Percentiles rank a stretch among this genome's conserved stretches.
Evolutionary conservation across 2,888 invertebrate species (phyloP).

Genomic region (Cheiracanthium punctorium): DNA sequence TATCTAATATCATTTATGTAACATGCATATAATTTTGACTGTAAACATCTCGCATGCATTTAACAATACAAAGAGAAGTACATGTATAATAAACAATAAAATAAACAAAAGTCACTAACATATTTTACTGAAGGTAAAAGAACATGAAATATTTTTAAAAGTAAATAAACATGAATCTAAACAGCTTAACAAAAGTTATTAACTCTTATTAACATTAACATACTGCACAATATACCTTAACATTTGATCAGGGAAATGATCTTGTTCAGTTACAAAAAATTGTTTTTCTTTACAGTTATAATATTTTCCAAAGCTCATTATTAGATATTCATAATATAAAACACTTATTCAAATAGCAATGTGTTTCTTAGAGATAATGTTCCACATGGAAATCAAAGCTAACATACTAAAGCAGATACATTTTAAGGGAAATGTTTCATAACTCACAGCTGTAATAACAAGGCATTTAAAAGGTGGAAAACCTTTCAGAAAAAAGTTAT

Average conservation of each 20-base stretch:
- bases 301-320: constrained; percentile 53
- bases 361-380: not conserved
- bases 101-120: not conserved
- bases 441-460: constrained; percentile 21
- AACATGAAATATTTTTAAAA: not conserved
- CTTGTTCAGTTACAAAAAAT: constrained; percentile 41
- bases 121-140: not conserved
- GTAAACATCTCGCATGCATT: constrained; percentile 1
- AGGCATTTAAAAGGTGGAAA: constrained; percentile 44
- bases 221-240: constrained; percentile 39
- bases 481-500: constrained; percentile 36
- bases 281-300: constrained; percentile 27
- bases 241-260: constrained; percentile 54
- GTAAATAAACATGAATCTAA: not conserved
- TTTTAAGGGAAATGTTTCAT: constrained; percentile 6
- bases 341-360: constrained; percentile 26
- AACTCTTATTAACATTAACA: constrained; percentile 34
- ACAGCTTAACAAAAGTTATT: constrained; percentile 2
- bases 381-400: constrained; percentile 10
- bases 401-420: constrained; percentile 7
- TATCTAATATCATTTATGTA: not conserved
- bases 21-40: constrained; percentile 13
- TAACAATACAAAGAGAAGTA: not conserved
- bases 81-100: not conserved
- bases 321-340: constrained; percentile 51